phyloP scores from a whole-genome alignment of 2,113 vertebrate species.

The Ifrita kowaldi region DNA sequence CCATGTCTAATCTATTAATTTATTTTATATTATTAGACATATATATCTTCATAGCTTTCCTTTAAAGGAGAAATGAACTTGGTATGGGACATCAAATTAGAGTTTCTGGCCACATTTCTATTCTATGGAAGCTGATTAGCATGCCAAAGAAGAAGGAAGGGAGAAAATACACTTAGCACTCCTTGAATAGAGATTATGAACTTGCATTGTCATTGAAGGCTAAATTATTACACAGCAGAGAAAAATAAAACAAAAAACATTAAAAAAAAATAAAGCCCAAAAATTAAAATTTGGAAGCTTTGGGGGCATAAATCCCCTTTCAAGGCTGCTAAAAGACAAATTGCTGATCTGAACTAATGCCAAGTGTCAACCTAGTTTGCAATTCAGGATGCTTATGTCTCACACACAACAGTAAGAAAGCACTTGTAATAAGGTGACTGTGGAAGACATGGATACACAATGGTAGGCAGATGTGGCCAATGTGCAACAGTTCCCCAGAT shows the following conservation, averaged over 20 bases:
- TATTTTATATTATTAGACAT: background rate
- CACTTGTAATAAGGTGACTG: background rate
- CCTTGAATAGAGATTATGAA: background rate
- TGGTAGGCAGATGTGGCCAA: background rate
- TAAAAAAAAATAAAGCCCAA: background rate
- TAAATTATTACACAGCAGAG: background rate
- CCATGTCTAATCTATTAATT: background rate
- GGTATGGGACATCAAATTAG: background rate
- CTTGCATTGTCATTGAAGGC: background rate
- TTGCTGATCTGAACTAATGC: background rate
- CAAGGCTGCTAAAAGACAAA: background rate
- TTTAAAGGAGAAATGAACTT: background rate
- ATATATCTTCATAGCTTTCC: background rate
- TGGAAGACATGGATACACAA: background rate
- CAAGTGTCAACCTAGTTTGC: background rate
- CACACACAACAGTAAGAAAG: background rate
- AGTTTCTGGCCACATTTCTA: background rate
- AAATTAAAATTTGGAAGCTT: background rate
- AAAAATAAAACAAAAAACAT: background rate
- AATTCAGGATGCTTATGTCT: background rate
- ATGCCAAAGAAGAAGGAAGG: background rate
- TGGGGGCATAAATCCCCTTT: background rate
- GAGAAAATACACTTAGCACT: background rate
- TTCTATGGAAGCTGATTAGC: background rate
- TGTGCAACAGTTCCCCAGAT: background rate